phyloP scores from a whole-genome alignment of 2,113 vertebrate genomes.

The Gyps fulvus region DNA sequence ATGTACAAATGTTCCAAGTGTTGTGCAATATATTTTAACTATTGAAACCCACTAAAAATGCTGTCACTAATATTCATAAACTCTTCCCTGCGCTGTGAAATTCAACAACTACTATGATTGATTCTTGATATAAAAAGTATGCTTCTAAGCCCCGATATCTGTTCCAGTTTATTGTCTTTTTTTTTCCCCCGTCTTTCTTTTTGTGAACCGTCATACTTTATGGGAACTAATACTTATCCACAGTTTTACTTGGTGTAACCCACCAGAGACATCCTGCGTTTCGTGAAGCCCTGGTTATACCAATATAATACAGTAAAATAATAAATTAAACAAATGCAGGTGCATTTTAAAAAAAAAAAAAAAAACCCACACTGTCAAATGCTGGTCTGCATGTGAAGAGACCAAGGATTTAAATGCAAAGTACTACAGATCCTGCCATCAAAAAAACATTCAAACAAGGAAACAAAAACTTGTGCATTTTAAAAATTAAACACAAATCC shows the following conservation, averaged over 20 bases:
- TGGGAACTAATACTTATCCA: conserved; percentile 53
- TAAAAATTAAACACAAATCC: conserved; percentile 58
- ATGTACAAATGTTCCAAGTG: conserved; percentile 4
- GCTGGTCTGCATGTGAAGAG: conserved; percentile 49
- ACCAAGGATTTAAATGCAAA: conserved; percentile 61
- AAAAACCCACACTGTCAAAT: conserved; percentile 50
- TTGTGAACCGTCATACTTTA: conserved; percentile 31
- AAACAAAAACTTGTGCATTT: not conserved
- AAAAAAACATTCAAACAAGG: conserved; percentile 48
- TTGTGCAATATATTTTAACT: conserved; percentile 21
- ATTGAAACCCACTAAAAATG: conserved; percentile 27
- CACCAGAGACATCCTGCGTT: conserved; percentile 40
- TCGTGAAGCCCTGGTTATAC: conserved; percentile 23
- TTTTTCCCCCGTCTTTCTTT: not conserved
- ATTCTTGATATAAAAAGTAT: conserved; percentile 12
- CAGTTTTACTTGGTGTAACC: conserved; percentile 49
- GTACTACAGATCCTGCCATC: conserved; percentile 59
- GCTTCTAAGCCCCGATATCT: conserved; percentile 47
- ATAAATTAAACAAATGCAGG: conserved; percentile 72
- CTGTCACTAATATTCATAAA: conserved; percentile 13
- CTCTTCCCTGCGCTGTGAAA: conserved; percentile 46
- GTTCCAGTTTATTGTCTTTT: conserved; percentile 47
- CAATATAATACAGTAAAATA: conserved; percentile 61
- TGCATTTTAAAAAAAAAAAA: conserved; percentile 5
- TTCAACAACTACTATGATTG: not conserved